Conservation (phyloP, 2,113 vertebrate genomes). For the Misgurnus mizolepis region DNA sequence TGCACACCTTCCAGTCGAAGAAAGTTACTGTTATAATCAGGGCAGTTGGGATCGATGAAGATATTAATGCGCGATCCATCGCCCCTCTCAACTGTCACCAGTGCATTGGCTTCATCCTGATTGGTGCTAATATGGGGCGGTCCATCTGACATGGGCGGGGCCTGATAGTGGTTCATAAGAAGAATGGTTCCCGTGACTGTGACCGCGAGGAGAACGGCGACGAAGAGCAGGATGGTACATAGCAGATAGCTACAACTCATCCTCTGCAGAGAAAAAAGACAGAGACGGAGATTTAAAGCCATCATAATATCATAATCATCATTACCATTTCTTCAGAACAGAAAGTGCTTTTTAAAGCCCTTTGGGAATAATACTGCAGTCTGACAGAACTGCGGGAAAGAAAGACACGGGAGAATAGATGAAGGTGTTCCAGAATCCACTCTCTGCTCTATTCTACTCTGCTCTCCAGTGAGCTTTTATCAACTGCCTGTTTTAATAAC, state of each 20-base stretch:
- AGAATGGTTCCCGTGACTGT: slow-evolving; percentile 90
- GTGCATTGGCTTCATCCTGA: slow-evolving; percentile 86
- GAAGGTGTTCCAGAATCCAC: slow-evolving; percentile 24
- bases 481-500: not conserved
- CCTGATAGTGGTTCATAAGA: slow-evolving; percentile 92
- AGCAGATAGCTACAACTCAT: slow-evolving; percentile 89
- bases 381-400: slow-evolving; percentile 8
- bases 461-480: not conserved
- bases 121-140: slow-evolving; percentile 90
- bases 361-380: slow-evolving; percentile 30
- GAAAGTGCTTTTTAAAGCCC: slow-evolving; percentile 47
- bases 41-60: slow-evolving; percentile 98
- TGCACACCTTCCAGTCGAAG: slow-evolving; percentile 88
- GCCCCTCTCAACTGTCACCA: slow-evolving; percentile 92
- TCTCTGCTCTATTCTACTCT: not conserved
- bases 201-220: slow-evolving; percentile 88
- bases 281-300: slow-evolving; percentile 28
- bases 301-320: slow-evolving; percentile 46
- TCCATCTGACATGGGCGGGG: slow-evolving; percentile 78
- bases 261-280: slow-evolving; percentile 71
- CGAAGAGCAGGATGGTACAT: slow-evolving; percentile 89
- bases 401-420: slow-evolving; percentile 37
- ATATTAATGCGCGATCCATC: slow-evolving; percentile 95
- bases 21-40: slow-evolving; percentile 82
- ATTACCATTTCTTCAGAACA: slow-evolving; percentile 34